Conservation (phyloP, 2,797 vertebrate genomes). For the Simalia tracyae region DNA sequence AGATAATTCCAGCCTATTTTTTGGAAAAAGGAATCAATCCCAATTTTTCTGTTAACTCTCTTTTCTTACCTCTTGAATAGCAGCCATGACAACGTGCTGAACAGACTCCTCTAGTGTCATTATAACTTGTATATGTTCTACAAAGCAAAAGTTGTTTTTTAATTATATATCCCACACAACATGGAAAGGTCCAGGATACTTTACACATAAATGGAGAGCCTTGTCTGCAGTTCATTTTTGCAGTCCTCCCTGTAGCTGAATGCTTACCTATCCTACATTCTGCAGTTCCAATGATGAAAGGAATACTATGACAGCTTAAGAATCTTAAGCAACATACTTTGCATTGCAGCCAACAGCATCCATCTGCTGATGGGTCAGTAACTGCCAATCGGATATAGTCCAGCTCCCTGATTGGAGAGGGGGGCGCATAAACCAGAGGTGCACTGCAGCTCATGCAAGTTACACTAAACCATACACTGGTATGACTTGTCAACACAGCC, state of each 20-base stretch:
- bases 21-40: background rate
- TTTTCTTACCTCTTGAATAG: slow-evolving; percentile 91
- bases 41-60: background rate
- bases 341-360: background rate
- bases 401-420: background rate
- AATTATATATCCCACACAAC: background rate
- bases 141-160: slow-evolving; percentile 29
- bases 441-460: background rate
- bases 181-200: background rate
- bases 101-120: slow-evolving; percentile 99
- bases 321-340: background rate
- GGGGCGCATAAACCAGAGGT: background rate
- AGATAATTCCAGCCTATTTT: background rate
- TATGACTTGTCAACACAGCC: background rate
- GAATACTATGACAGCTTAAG: background rate
- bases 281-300: background rate
- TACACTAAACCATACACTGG: background rate
- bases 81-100: slow-evolving; percentile 97
- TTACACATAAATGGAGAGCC: background rate
- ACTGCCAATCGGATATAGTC: background rate
- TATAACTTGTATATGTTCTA: slow-evolving; percentile 96
- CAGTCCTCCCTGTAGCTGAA: background rate
- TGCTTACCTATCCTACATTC: background rate
- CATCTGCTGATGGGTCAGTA: background rate
- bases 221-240: background rate